phyloP scores from a whole-genome alignment of 2,888 invertebrate genomes.

The Drosophila picticornis region DNA sequence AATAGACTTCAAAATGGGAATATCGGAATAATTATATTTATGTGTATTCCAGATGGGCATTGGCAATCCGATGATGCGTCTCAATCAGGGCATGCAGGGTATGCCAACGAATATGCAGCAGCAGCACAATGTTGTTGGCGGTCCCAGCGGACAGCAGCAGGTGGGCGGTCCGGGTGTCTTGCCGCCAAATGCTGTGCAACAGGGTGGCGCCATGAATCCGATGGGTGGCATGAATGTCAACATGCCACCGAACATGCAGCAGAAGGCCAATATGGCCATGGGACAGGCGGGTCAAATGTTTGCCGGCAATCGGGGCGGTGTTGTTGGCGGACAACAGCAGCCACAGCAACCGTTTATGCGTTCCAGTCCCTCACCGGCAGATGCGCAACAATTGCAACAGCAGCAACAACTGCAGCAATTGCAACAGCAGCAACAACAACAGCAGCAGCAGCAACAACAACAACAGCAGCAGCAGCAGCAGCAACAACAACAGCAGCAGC shows the following conservation, averaged over 20 bases:
- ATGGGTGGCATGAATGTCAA: slow-evolving; percentile 78
- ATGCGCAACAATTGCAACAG: slow-evolving; percentile 80
- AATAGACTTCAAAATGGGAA: not conserved
- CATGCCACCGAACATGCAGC: slow-evolving; percentile 83
- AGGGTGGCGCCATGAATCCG: slow-evolving; percentile 79
- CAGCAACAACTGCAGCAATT: slow-evolving; percentile 69
- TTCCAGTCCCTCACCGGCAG: slow-evolving; percentile 87
- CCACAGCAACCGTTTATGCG: slow-evolving; percentile 90
- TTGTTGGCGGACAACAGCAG: slow-evolving; percentile 84
- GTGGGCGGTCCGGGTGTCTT: slow-evolving; percentile 70
- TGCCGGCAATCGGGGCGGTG: slow-evolving; percentile 87
- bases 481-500: slow-evolving; percentile 84
- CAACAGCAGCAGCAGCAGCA: slow-evolving; percentile 83
- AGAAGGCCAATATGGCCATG: slow-evolving; percentile 83
- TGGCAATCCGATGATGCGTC: slow-evolving; percentile 85
- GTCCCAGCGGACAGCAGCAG: slow-evolving; percentile 65
- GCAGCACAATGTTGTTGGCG: slow-evolving; percentile 77
- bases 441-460: slow-evolving; percentile 80
- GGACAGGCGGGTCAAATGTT: slow-evolving; percentile 86
- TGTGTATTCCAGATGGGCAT: slow-evolving; percentile 77
- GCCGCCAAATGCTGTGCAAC: slow-evolving; percentile 78
- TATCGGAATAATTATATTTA: not conserved
- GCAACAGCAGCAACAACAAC: slow-evolving; percentile 86
- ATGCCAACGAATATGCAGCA: slow-evolving; percentile 85
- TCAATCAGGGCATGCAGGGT: slow-evolving; percentile 85